A percentile compares a stretch with the other conserved stretches of the same genome.
Evolutionary conservation across 2,888 invertebrate genomes (phyloP).

Genomic region (Scaptomyza polygonia): DNA sequence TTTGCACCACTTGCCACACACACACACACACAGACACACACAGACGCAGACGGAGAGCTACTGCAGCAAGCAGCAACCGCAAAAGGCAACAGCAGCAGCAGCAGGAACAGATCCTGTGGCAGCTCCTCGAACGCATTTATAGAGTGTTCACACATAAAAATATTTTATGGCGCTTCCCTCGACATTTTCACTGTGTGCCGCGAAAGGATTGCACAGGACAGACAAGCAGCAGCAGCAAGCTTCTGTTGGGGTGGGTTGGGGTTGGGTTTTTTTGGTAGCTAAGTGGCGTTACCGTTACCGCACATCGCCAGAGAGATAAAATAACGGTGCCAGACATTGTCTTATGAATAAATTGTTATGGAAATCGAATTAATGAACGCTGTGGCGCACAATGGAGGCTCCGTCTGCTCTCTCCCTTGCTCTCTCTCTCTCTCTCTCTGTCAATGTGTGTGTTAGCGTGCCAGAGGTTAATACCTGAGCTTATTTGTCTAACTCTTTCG

Average conservation of each 20-base stretch:
- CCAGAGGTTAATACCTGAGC: slow-evolving; percentile 85
- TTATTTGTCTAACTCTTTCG: slow-evolving; percentile 85
- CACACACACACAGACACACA: not conserved
- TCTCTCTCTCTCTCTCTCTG: slow-evolving; percentile 11
- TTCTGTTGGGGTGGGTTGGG: slow-evolving; percentile 3
- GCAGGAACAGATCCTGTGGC: slow-evolving; percentile 25
- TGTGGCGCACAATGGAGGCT: slow-evolving; percentile 77
- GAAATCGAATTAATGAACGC: slow-evolving; percentile 85
- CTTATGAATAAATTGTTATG: slow-evolving; percentile 85
- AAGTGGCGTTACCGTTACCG: slow-evolving; percentile 83
- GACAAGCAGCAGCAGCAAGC: slow-evolving; percentile 45
- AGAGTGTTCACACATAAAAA: slow-evolving; percentile 81
- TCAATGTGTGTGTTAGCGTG: slow-evolving; percentile 63
- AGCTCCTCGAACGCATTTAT: slow-evolving; percentile 66
- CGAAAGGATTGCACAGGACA: slow-evolving; percentile 74
- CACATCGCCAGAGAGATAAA: slow-evolving; percentile 82
- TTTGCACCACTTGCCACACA: slow-evolving; percentile 73
- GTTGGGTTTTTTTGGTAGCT: slow-evolving; percentile 48
- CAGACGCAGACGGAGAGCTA: slow-evolving; percentile 8
- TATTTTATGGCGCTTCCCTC: slow-evolving; percentile 80
- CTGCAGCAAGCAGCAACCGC: slow-evolving; percentile 45
- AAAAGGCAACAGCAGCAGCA: slow-evolving; percentile 46
- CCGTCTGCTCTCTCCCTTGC: slow-evolving; percentile 36
- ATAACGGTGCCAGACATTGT: slow-evolving; percentile 85
- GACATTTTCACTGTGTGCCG: slow-evolving; percentile 41